Evolutionary conservation across 2,888 invertebrate species (phyloP), one percentile per base, ranked within the genome.

Genomic region (Deladenus siricidicola): DNA sequence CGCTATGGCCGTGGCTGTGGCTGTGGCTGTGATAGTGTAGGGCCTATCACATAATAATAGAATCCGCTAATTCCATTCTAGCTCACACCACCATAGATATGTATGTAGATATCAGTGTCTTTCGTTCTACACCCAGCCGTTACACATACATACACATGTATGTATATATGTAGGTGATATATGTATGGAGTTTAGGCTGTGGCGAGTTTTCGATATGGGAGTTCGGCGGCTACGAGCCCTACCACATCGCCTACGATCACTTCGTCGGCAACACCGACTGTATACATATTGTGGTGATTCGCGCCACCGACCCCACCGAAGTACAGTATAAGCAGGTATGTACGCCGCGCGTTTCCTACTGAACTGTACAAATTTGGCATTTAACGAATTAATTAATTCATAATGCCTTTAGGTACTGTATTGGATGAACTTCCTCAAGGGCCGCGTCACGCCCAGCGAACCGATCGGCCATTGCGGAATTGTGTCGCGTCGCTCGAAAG

Each of bases 171-270:
- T n/a, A n/a, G n/a, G n/a, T n/a, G n/a, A n/a, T n/a, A n/a, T n/a
- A n/a, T n/a, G n/a, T n/a, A n/a, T n/a, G n/a, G n/a, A n/a, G n/a
- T 61, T 26, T 45, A 47, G 69, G 69, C 29, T 70, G 70, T 54
- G 86, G 86, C 30, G 86, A 86, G 69, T 82, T 85, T 70, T 86
- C 84, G 72, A 82, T 85, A 30, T 87, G 87, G 87, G 88, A 88
- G 76, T 86, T 87, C 75, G 87, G 87, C 47, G 88, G 88, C 8
- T 86, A 86, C 69, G 86, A 87, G 77, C 85, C 85, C 44, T 88
- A 87, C 80, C 79, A 78, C 78, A 61, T 70, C 45, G 69, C 86
- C 50, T 88, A 87, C 80, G 87, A 88, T 78, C 86, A 87, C 74
- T 86, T 87, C 74, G 83, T 88, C 42, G 85, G 85, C 59, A 85